Evolutionary conservation across 2,888 invertebrate genomes (phyloP).

Genomic region (Tiliacea aurago): DNA sequence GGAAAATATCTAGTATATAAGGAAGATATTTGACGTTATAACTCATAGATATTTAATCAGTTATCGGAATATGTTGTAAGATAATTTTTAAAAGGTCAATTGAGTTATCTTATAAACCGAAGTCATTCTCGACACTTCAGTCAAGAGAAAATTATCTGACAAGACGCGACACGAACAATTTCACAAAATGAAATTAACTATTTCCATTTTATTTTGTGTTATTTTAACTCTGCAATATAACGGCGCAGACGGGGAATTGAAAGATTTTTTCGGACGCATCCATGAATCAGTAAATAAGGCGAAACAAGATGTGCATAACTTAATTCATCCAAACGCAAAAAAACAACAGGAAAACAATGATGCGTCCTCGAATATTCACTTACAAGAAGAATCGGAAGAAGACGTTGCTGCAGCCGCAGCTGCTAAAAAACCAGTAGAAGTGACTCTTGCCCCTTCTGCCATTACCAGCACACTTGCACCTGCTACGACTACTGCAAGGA

Average conservation of each 20-base stretch:
- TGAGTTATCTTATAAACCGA: conserved; percentile 69
- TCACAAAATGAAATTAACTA: conserved; percentile 72
- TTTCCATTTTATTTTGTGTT: conserved; percentile 68
- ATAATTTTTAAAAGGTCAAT: conserved; percentile 71
- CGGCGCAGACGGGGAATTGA: conserved; percentile 69
- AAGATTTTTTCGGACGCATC: conserved; percentile 70
- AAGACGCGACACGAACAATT: conserved; percentile 54
- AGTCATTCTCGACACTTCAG: conserved; percentile 63
- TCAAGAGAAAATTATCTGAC: conserved; percentile 64
- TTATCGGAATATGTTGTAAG: conserved; percentile 66
- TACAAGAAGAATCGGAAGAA: conserved; percentile 38
- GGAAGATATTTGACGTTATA: conserved; percentile 22
- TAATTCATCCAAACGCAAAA: conserved; percentile 64
- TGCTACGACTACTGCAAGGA: conserved; percentile 4
- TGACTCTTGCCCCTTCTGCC: conserved; percentile 4
- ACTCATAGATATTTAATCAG: conserved; percentile 62
- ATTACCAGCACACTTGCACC: conserved; percentile 22
- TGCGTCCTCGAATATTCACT: conserved; percentile 37
- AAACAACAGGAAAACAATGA: conserved; percentile 41
- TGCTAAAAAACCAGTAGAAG: conserved; percentile 14
- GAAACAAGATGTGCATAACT: conserved; percentile 66
- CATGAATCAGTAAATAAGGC: conserved; percentile 67
- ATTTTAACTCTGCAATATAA: conserved; percentile 64
- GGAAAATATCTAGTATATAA: conserved; percentile 19
- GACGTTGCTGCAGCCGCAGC: background rate